Evolutionary conservation across 1,140 invertebrate genomes (phyloP).

Genomic region (Drosophila saltans): DNA sequence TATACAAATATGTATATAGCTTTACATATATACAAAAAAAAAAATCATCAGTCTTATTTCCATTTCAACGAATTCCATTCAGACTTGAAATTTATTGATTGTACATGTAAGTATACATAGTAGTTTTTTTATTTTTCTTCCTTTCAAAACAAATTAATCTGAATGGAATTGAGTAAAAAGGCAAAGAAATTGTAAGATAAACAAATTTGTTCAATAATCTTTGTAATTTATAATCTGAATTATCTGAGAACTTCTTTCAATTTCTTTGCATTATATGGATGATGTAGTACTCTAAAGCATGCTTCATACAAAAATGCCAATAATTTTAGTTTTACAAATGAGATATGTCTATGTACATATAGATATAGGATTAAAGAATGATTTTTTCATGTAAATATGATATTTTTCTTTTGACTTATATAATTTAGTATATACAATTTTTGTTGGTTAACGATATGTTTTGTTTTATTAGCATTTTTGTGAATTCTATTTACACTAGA

Average conservation of each 20-base stretch:
- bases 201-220: constrained; percentile 21
- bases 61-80: constrained; percentile 26
- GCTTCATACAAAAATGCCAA: constrained; percentile 76
- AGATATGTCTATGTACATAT: constrained; percentile 33
- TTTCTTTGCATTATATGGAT: constrained; percentile 16
- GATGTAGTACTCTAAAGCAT: constrained; percentile 30
- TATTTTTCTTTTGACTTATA: constrained; percentile 26
- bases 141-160: constrained; percentile 24
- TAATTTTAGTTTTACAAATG: constrained; percentile 46
- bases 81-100: constrained; percentile 18
- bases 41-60: constrained; percentile 32
- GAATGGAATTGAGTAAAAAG: constrained; percentile 34
- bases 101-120: not conserved
- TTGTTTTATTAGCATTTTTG: constrained; percentile 78
- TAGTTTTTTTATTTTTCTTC: not conserved
- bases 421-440: constrained; percentile 49
- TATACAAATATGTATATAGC: not conserved
- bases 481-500: constrained; percentile 66
- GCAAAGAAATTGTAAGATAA: constrained; percentile 45
- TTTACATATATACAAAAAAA: constrained; percentile 4
- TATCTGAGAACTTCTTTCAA: constrained; percentile 6
- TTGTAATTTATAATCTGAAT: not conserved
- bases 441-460: constrained; percentile 25
- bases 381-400: constrained; percentile 22
- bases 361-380: constrained; percentile 22